Evolutionary conservation across 2,888 invertebrate genomes (phyloP).

Genomic region (Aporophyla nigra): DNA sequence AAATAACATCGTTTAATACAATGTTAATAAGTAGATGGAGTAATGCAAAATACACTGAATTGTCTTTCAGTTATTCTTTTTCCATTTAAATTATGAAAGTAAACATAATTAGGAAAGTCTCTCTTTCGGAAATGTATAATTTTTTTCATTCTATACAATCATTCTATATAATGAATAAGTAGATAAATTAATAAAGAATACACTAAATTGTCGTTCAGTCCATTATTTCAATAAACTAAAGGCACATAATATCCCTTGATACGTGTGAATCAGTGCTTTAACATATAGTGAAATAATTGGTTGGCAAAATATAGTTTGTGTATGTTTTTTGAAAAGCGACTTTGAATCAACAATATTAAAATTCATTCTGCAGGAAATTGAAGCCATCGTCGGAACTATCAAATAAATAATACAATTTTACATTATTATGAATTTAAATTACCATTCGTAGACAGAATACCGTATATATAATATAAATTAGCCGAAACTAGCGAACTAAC

Average conservation of each 20-base stretch:
- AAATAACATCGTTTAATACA: conserved; percentile 32
- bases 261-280: not conserved
- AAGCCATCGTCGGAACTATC: not conserved
- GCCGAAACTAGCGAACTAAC: conserved; percentile 22
- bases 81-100: conserved; percentile 7
- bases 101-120: conserved; percentile 25
- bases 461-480: not conserved
- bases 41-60: conserved; percentile 35
- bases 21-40: conserved; percentile 16
- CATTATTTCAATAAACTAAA: conserved; percentile 8
- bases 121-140: conserved; percentile 25
- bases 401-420: not conserved
- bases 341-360: not conserved
- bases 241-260: conserved; percentile 1
- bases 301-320: not conserved
- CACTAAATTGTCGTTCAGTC: conserved; percentile 31
- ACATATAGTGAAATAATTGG: not conserved
- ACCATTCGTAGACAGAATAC: not conserved
- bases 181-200: conserved; percentile 35
- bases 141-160: conserved; percentile 30
- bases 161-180: conserved; percentile 2
- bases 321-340: not conserved
- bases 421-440: not conserved
- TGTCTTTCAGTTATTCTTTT: not conserved
- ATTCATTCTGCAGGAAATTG: not conserved